phyloP scores from a whole-genome alignment of 1,140 invertebrate species.

The Listronotus oregonensis region DNA sequence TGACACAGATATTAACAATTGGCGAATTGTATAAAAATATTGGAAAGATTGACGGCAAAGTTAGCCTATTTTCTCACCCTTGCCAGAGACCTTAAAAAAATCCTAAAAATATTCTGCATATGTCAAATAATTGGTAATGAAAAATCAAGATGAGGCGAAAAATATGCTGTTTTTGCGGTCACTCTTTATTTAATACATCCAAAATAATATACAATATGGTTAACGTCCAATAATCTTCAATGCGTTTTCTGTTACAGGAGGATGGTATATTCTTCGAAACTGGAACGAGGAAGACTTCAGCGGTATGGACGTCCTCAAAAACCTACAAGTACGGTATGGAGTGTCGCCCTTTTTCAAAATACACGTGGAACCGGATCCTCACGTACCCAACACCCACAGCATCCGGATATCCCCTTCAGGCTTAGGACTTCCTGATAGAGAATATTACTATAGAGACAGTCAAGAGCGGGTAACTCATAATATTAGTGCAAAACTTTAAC shows the following conservation, averaged over 20 bases:
- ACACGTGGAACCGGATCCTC: conserved; percentile 59
- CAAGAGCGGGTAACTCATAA: conserved; percentile 53
- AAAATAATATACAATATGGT: too few relatives aligned
- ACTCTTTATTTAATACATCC: too few relatives aligned
- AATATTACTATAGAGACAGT: conserved; percentile 59
- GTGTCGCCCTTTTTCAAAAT: conserved; percentile 61
- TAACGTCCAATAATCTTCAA: not conserved
- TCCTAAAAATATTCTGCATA: too few relatives aligned
- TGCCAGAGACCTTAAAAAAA: too few relatives aligned
- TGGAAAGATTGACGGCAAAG: too few relatives aligned
- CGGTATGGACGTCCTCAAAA: conserved; percentile 51
- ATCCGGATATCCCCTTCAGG: conserved; percentile 61
- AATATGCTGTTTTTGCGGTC: too few relatives aligned
- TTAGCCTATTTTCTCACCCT: too few relatives aligned
- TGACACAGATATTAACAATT: too few relatives aligned
- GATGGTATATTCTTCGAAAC: conserved; percentile 60
- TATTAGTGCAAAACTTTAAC: too few relatives aligned
- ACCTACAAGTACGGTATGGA: conserved; percentile 57
- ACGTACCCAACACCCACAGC: conserved; percentile 54
- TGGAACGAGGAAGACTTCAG: conserved; percentile 59
- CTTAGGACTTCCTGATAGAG: conserved; percentile 60
- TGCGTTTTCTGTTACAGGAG: conserved; percentile 53
- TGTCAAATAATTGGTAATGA: too few relatives aligned
- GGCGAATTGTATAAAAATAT: too few relatives aligned
- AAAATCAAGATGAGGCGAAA: too few relatives aligned